phyloP scores from a whole-genome alignment of 2,888 invertebrate genomes.

The Tachina grossa region DNA sequence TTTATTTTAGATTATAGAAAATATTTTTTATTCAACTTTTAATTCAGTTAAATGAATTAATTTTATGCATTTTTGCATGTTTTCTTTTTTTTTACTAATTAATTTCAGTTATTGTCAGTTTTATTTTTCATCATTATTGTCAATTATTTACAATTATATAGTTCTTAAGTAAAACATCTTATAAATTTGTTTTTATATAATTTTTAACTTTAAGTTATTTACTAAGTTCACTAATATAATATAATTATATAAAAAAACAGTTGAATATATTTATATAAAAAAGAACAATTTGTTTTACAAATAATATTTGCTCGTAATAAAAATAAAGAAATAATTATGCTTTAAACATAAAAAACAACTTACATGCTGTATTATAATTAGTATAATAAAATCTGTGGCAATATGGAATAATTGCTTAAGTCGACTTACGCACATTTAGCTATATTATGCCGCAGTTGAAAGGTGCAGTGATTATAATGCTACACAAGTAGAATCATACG shows the following conservation, averaged over 20 bases:
- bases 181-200: slow-evolving; percentile 34
- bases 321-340: slow-evolving; percentile 10
- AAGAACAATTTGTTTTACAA: slow-evolving; percentile 48
- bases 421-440: no score
- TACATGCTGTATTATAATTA: slow-evolving; percentile 69
- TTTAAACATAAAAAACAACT: slow-evolving; percentile 49
- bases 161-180: slow-evolving; percentile 57
- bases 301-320: slow-evolving; percentile 29
- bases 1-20: slow-evolving; percentile 13
- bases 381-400: slow-evolving; percentile 29
- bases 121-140: slow-evolving; percentile 51
- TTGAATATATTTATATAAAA: slow-evolving; percentile 61
- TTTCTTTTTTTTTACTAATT: slow-evolving; percentile 31
- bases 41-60: slow-evolving; percentile 26
- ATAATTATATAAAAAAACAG: slow-evolving; percentile 61
- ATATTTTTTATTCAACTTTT: slow-evolving; percentile 17
- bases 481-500: no score
- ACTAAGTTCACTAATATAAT: slow-evolving; percentile 44
- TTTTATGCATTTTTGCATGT: slow-evolving; percentile 43
- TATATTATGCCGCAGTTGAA: no score
- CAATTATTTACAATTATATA: slow-evolving; percentile 52
- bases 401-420: no score
- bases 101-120: slow-evolving; percentile 71
- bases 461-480: no score
- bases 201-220: slow-evolving; percentile 33